Percentiles rank a stretch among this genome's conserved stretches.
These are phyloP conservation scores for Leucania comma DNA, from an alignment of 2,888 invertebrate species.

Conservation along the genomic window DNA sequence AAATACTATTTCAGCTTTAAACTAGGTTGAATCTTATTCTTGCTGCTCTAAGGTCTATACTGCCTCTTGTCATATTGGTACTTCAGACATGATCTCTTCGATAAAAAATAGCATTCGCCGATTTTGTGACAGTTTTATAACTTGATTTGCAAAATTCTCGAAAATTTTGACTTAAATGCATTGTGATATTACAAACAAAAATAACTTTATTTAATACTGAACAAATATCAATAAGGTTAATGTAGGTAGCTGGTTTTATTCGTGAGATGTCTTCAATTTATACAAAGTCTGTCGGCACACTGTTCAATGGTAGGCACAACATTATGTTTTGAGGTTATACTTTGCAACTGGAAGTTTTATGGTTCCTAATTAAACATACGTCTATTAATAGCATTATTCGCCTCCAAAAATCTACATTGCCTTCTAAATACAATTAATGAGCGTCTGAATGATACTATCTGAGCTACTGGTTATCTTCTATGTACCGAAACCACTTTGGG, in stretches of 20 bases:
- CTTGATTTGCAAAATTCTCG: not conserved
- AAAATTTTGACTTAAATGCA: not conserved
- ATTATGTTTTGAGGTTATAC: not conserved
- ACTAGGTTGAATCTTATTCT: not conserved
- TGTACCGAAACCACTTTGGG: no score
- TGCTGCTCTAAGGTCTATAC: slow-evolving; percentile 2
- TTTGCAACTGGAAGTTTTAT: not conserved
- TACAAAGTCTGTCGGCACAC: not conserved
- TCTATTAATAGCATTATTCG: no score
- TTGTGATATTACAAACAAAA: no score
- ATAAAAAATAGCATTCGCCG: not conserved
- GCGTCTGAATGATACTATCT: no score
- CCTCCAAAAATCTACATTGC: no score
- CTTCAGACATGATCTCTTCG: not conserved
- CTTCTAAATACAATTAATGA: no score
- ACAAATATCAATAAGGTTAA: not conserved
- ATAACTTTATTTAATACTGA: not conserved
- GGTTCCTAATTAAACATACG: no score
- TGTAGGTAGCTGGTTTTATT: not conserved
- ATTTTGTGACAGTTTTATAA: not conserved
- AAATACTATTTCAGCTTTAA: not conserved
- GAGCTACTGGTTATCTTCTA: no score
- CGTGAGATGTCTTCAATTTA: not conserved
- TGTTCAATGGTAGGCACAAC: no score
- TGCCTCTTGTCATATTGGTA: not conserved